phyloP scores from a whole-genome alignment of 2,113 vertebrate species.

The Meles meles region DNA sequence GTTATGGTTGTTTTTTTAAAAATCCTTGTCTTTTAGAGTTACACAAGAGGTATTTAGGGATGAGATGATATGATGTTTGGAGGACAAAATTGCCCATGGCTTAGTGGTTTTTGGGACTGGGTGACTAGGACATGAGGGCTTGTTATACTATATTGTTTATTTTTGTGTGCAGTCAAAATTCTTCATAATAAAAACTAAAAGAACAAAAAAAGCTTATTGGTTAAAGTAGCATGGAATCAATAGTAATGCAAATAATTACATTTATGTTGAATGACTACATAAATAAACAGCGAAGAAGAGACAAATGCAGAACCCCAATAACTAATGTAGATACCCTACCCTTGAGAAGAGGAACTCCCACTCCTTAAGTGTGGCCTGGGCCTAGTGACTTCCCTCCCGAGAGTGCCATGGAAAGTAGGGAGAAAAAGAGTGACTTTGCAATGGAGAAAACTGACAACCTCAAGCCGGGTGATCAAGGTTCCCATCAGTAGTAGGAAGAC shows the following conservation, averaged over 20 bases:
- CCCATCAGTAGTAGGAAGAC: neutral
- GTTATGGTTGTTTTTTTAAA: neutral
- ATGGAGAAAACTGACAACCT: neutral
- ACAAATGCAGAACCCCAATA: neutral
- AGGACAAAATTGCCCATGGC: neutral
- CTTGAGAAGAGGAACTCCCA: neutral
- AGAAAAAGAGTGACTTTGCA: neutral
- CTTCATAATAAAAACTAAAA: neutral
- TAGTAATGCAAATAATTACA: neutral
- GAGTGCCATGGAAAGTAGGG: neutral
- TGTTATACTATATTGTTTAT: neutral
- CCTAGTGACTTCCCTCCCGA: neutral
- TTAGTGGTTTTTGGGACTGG: neutral
- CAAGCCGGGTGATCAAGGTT: neutral
- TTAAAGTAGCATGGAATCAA: neutral
- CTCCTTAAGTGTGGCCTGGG: neutral
- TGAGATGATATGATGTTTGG: neutral
- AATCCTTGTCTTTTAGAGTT: neutral
- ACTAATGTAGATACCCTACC: neutral
- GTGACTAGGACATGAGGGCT: neutral
- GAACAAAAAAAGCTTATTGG: neutral
- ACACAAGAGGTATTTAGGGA: neutral
- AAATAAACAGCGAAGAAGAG: neutral
- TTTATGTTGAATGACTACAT: neutral
- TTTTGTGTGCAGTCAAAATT: neutral